Base-by-base conservation (phyloP, 2,888 invertebrate species). In the Coronaproctus castanopsis region DNA sequence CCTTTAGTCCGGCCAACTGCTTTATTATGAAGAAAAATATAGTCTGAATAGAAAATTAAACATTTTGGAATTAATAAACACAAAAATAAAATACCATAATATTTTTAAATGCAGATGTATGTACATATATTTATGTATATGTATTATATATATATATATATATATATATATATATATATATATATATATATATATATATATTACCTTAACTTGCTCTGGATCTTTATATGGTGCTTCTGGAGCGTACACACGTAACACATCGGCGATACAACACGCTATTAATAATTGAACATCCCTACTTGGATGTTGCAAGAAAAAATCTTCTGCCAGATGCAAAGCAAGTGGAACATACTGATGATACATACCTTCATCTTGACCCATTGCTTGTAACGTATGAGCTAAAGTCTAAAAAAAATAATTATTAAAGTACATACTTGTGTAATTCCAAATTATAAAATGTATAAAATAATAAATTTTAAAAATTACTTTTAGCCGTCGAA, bases 221-320 rank as follows among this genome's bases (percentile, higher is more conserved):
- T 95, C 95, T 74, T 92, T 93, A 71, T 93, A 97, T 0, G 97
- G 97, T 49, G 95, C 95, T 71, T 96, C 95, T 0, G 97, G 96
- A 1, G 96, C 96, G 73, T 93, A 97, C 3, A 97, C 90, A 62
- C 96, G 77, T 64, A 97, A 80, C 36, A 97, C 90, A 73, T 97
- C 96, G 3, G 96, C 96, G 69, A 97, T 90, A 71, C 96, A 96
- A 73, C 96, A 97, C 0, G 96, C 96, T 62, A 95, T 89, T 48
- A 96, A 76, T 57, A 97, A 76, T 70, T 95, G 88, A 0, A 97
- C 95, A 74, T 97, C 96, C 65, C 87, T 81, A 61, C 89, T 92
- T 53, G 80, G 76, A 73, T 97, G 91, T 63, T 85, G 81, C 65
- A 96, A 77, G 72, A 93, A 96, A 71, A 85, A 86, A 67, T 96